Evolutionary conservation across 2,888 invertebrate genomes (phyloP), one percentile per base, ranked within the genome.

Genomic region (Orgyia antiqua): DNA sequence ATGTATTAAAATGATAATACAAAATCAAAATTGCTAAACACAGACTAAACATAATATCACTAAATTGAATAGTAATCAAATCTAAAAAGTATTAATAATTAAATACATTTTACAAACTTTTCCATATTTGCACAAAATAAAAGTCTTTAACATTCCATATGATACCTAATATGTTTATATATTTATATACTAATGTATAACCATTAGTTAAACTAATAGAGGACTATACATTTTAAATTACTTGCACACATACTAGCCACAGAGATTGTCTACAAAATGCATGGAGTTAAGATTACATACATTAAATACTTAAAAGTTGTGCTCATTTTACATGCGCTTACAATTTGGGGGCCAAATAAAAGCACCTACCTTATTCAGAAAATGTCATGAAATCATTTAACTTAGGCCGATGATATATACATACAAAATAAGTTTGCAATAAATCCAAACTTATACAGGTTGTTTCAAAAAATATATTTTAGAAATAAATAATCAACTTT

Each of bases 41-140:
- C 66, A 60, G 61, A 65, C 68, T 71, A 70, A 71, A 73, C 66
- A 66, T 75, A 75, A 71, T 74, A 79, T 77, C 74, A 78, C 75
- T 79, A 76, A 68, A 68, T 64, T 65, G 65, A 68, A 68, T 62
- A 73, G 61, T 60, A 68, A 67, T 71, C 56, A 60, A 70, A 68
- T 60, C 54, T 54, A 63, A 68, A 67, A n/a, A n/a, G n/a, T n/a
- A n/a, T n/a, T 60, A 67, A 63, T 68, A 68, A 47, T 58, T 49
- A 47, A 70, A 67, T 66, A 70, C 58, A 68, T 60, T 67, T 67
- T 56, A 55, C 54, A 56, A 58, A 58, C 50, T n/a, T n/a, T n/a
- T 64, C 63, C 51, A 45, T 55, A 66, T 67, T 68, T 70, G 62
- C 70, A 72, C 64, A 72, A 68, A 71, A 71, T 64, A 71, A 54